These are phyloP conservation scores for Mycalesis mineus DNA, from an alignment of 2,888 invertebrate genomes.

Conservation along the genomic window DNA sequence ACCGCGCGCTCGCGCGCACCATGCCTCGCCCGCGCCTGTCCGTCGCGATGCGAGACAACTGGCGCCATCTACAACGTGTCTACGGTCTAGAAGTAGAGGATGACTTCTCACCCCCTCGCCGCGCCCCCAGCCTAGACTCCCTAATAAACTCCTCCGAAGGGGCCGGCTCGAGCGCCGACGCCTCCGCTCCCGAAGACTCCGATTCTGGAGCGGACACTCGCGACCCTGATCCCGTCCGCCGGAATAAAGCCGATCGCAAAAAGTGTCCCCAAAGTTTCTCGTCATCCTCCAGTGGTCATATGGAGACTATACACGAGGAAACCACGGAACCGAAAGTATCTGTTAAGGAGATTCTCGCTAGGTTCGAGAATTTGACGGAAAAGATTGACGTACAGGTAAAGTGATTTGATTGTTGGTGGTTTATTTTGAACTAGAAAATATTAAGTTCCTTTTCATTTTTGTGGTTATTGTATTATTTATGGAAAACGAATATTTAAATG, in stretches of 20 bases:
- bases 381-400: slow-evolving; percentile 58
- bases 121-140: slow-evolving; percentile 82
- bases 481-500: too few species aligned
- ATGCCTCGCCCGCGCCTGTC: slow-evolving; percentile 75
- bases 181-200: slow-evolving; percentile 80
- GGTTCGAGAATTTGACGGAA: slow-evolving; percentile 85
- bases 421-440: neutral
- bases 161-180: slow-evolving; percentile 80
- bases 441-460: too few species aligned
- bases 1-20: slow-evolving; percentile 71
- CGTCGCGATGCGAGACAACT: slow-evolving; percentile 77
- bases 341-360: slow-evolving; percentile 88
- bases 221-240: slow-evolving; percentile 57
- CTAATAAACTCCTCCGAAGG: slow-evolving; percentile 83
- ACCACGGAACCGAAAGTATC: slow-evolving; percentile 88
- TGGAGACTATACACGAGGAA: slow-evolving; percentile 91
- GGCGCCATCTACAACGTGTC: slow-evolving; percentile 70
- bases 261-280: slow-evolving; percentile 72
- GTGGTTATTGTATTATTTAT: too few species aligned
- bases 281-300: slow-evolving; percentile 80
- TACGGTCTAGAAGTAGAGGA: slow-evolving; percentile 70
- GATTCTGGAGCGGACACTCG: slow-evolving; percentile 83
- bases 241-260: slow-evolving; percentile 46
- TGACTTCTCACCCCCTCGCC: slow-evolving; percentile 52
- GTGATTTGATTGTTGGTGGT: neutral